Evolutionary conservation across 2,888 invertebrate genomes (phyloP), one percentile per base, ranked within the genome.

Genomic region (Ormyrus rosae): DNA sequence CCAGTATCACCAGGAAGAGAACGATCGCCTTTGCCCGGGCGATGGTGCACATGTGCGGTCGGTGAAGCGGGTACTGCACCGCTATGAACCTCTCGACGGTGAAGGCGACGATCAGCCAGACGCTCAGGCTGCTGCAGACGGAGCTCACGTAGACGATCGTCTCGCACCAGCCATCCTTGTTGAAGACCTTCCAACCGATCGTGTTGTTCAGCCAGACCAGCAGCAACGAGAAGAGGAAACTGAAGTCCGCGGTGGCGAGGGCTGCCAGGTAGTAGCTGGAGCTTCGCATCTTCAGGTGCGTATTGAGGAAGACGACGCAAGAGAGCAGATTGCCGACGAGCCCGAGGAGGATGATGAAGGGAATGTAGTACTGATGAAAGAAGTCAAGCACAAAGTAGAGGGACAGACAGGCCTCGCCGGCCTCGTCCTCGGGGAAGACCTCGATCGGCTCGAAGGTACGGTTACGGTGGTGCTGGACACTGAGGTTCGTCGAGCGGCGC

Each of bases 81-180:
- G 94, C 94, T 61, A 95, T 93, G 89, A 94, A 95, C 75, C 95
- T 90, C 86, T 95, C 95, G 2, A 94, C 93, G 0, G 95, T 95
- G 87, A 95, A 95, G 0, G 94, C 94, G 6, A 95, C 94, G 56
- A 94, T 94, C 53, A 94, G 89, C 94, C 94, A 95, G 2, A 94
- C 94, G 85, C 94, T 94, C 10, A 95, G 87, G 72, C 94, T 94
- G 82, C 93, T 93, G 91, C 92, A 93, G 1, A 92, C 92, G 45
- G 92, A 92, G 76, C 92, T 92, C 2, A 92, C 84, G 85, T 93
- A 93, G 53, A 92, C 90, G 50, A 92, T 86, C 6, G 91, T 88
- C 85, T 93, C 93, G 87, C 94, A 95, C 91, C 93, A 92, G 10
- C 93, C 93, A 45, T 92, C 90, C 61, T 89, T 90, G 86, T 93